These are phyloP conservation scores for Rhagium mordax DNA, from an alignment of 2,888 invertebrate species.

Conservation along the genomic window DNA sequence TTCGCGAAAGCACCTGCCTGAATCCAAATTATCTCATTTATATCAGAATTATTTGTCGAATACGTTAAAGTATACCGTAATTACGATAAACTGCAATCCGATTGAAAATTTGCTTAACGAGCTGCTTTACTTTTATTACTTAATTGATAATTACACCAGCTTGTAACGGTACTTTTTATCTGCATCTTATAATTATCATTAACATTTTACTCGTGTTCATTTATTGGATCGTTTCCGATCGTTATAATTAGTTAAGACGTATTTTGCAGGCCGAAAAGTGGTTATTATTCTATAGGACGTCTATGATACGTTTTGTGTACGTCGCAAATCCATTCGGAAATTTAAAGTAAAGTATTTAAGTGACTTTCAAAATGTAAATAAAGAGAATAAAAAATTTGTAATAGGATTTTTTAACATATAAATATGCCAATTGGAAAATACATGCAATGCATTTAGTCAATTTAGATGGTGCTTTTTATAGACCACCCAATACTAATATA, in stretches of 20 bases:
- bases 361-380: too few relatives aligned
- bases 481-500: too few relatives aligned
- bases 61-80: conserved; percentile 23
- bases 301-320: too few relatives aligned
- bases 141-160: conserved; percentile 16
- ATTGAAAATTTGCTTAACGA: conserved; percentile 25
- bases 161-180: conserved; percentile 8
- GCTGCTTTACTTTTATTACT: conserved; percentile 20
- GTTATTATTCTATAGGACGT: too few relatives aligned
- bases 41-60: conserved; percentile 41
- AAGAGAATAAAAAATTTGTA: too few relatives aligned
- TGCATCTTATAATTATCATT: background rate
- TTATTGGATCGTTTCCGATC: background rate
- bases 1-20: conserved; percentile 24
- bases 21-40: conserved; percentile 11
- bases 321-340: too few relatives aligned
- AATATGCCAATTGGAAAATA: too few relatives aligned
- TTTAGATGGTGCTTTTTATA: too few relatives aligned
- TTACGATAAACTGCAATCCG: conserved; percentile 13
- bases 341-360: too few relatives aligned
- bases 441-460: too few relatives aligned
- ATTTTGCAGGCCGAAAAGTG: background rate
- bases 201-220: background rate
- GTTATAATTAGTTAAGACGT: background rate
- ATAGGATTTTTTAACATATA: too few relatives aligned